Conservation (phyloP, 2,797 vertebrate genomes). For the Sebastes minor region DNA sequence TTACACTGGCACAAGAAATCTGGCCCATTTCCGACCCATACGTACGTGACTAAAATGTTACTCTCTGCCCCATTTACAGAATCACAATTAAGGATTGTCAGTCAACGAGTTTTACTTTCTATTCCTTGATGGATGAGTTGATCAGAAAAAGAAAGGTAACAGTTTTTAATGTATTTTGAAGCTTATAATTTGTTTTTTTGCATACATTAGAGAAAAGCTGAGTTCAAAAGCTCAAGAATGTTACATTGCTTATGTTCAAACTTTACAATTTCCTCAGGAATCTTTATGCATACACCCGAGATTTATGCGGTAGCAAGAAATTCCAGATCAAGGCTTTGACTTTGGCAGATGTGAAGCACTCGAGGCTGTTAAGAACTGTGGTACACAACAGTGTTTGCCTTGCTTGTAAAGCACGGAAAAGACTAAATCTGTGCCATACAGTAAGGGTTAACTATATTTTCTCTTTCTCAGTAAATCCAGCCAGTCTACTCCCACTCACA, state of each 20-base stretch:
- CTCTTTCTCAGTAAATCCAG: conserved; percentile 45
- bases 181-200: conserved; percentile 33
- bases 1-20: conserved; percentile 54
- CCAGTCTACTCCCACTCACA: conserved; percentile 50
- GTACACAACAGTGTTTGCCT: background rate
- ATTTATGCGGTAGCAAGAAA: conserved; percentile 40
- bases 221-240: conserved; percentile 53
- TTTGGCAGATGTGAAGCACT: conserved; percentile 21
- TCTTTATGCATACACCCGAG: conserved; percentile 45
- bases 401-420: conserved; percentile 6
- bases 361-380: conserved; percentile 15
- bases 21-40: background rate
- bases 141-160: conserved; percentile 17
- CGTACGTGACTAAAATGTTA: conserved; percentile 1
- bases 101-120: conserved; percentile 21
- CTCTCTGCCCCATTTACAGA: conserved; percentile 15
- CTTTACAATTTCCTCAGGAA: conserved; percentile 74
- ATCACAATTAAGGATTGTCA: conserved; percentile 20
- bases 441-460: conserved; percentile 27
- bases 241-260: conserved; percentile 47
- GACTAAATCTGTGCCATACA: conserved; percentile 15
- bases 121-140: conserved; percentile 2
- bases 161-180: conserved; percentile 57
- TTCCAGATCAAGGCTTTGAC: conserved; percentile 19
- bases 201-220: conserved; percentile 16